These are phyloP conservation scores for Megaustenia siamemsis DNA, from an alignment of 2,888 invertebrate genomes.

Conservation along the genomic window DNA sequence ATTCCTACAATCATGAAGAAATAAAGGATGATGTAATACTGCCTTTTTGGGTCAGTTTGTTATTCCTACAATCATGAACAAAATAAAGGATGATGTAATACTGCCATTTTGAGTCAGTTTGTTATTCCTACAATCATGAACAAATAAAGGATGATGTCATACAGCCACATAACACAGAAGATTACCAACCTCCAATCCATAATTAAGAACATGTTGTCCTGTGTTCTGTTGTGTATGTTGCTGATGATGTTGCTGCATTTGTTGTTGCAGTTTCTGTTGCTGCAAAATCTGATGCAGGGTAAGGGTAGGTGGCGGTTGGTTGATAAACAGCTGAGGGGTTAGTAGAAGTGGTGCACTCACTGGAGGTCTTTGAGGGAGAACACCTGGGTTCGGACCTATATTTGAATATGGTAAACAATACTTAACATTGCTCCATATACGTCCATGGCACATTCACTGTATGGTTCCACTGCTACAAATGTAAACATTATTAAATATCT, in stretches of 20 bases:
- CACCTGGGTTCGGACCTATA: neutral
- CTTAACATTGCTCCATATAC: neutral
- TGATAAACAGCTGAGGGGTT: conserved; percentile 45
- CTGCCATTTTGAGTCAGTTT: no score
- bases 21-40: no score
- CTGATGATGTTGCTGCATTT: conserved; percentile 43
- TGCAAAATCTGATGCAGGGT: conserved; percentile 36
- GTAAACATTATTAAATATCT: no score
- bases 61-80: no score
- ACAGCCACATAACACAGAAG: neutral
- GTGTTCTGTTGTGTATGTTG: conserved; percentile 22
- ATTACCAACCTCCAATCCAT: neutral
- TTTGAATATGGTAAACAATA: neutral
- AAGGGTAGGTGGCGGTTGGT: conserved; percentile 44
- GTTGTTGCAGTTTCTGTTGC: conserved; percentile 25
- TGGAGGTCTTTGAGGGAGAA: neutral
- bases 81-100: no score
- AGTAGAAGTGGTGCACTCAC: conserved; percentile 27
- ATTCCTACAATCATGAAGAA: no score
- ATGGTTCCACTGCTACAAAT: no score
- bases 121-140: no score
- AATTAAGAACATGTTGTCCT: conserved; percentile 5
- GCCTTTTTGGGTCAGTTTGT: no score
- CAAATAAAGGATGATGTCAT: no score
- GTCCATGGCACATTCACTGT: no score